Evolutionary conservation across 2,113 vertebrate species (phyloP).

Genomic region (Apteryx mantelli): DNA sequence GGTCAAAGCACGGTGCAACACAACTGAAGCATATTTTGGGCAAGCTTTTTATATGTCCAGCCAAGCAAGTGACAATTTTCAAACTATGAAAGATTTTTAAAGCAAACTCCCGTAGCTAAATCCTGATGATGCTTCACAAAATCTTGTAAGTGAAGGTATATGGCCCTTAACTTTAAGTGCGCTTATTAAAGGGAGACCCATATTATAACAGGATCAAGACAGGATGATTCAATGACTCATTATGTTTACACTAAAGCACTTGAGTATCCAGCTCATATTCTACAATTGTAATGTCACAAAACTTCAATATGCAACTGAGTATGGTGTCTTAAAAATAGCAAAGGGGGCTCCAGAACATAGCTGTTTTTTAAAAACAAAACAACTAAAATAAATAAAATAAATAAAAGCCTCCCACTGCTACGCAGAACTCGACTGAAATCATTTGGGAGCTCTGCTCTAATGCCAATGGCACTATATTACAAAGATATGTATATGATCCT

Average conservation of each 20-base stretch:
- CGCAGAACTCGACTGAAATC: background rate
- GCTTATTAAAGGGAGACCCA: slow-evolving; percentile 21
- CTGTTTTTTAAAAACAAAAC: background rate
- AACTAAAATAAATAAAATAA: slow-evolving; percentile 56
- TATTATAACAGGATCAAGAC: background rate
- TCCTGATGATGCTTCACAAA: background rate
- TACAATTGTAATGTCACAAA: background rate
- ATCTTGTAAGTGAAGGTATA: background rate
- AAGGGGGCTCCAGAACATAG: background rate
- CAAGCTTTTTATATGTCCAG: background rate
- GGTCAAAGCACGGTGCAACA: background rate
- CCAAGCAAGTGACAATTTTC: background rate
- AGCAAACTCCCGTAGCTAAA: background rate
- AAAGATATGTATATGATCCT: background rate
- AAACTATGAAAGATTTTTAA: slow-evolving; percentile 6
- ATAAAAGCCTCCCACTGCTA: slow-evolving; percentile 8
- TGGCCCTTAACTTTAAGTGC: background rate
- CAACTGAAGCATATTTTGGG: background rate
- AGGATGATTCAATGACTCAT: background rate
- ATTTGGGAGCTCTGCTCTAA: slow-evolving; percentile 12
- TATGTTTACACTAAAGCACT: background rate
- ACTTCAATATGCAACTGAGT: background rate
- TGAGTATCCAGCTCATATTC: background rate
- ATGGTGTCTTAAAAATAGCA: background rate
- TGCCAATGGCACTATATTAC: background rate